Conservation (phyloP, 2,113 vertebrate genomes). For the Plecturocebus donacophilus region DNA sequence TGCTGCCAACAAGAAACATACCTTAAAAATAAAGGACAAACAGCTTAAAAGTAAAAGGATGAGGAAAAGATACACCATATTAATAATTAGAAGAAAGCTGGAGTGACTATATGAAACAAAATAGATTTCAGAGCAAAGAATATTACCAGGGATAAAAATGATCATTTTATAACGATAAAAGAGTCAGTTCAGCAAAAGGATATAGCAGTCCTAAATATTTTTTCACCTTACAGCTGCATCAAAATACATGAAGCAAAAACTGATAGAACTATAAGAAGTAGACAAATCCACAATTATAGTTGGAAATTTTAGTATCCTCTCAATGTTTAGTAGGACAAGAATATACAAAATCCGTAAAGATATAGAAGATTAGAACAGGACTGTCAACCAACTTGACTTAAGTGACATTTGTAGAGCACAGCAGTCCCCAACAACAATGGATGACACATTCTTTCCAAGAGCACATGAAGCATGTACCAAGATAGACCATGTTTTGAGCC, state of each 20-base stretch:
- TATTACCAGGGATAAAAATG: neutral
- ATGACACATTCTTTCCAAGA: neutral
- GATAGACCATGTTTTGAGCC: neutral
- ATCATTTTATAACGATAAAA: neutral
- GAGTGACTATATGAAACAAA: neutral
- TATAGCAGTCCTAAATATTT: neutral
- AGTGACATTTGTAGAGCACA: neutral
- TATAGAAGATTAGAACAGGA: neutral
- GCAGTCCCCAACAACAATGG: neutral
- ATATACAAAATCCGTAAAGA: neutral
- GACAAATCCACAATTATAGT: neutral
- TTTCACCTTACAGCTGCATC: neutral
- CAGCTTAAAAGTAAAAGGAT: neutral
- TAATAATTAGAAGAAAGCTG: neutral
- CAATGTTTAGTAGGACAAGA: neutral
- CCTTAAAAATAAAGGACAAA: neutral
- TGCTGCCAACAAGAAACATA: neutral
- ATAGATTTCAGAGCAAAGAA: slow-evolving; percentile 5
- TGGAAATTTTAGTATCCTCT: neutral
- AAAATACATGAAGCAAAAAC: slow-evolving; percentile 22
- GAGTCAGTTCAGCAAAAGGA: neutral
- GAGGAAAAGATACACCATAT: neutral
- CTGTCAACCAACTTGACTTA: neutral
- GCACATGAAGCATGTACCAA: neutral
- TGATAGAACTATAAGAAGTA: neutral